phyloP scores from a whole-genome alignment of 2,797 vertebrate species.

The Phylloscopus collybita region DNA sequence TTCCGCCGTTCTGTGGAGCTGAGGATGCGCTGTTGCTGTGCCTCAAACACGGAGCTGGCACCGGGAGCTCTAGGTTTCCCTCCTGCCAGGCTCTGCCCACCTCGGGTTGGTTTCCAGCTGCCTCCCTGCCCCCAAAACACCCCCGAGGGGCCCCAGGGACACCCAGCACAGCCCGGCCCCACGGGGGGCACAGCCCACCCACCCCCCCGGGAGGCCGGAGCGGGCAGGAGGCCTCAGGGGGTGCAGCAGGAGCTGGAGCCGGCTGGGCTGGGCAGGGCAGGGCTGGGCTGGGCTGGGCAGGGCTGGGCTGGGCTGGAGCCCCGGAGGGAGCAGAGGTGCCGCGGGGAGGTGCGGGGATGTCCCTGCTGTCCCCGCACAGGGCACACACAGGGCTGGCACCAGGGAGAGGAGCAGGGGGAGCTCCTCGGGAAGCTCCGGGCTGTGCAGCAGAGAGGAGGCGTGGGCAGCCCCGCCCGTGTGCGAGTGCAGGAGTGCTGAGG shows the following conservation, averaged over 20 bases:
- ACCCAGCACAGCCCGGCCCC: not conserved
- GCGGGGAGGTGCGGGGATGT: not conserved
- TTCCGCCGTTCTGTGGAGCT: too few relatives aligned
- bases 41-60: fast-evolving
- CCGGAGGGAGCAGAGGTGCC: not conserved
- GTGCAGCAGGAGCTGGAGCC: fast-evolving
- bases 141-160: fast-evolving
- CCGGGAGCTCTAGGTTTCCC: not conserved
- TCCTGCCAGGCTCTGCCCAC: not conserved
- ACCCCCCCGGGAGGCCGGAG: too few relatives aligned
- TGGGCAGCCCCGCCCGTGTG: fast-evolving
- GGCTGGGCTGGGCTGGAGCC: not conserved
- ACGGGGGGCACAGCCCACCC: too few relatives aligned
- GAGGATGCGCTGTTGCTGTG: not conserved
- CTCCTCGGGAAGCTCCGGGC: not conserved
- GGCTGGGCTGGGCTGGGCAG: not conserved
- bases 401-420: not conserved
- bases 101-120: not conserved
- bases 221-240: not conserved
- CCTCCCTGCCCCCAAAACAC: not conserved
- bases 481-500: fast-evolving
- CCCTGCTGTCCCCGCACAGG: not conserved
- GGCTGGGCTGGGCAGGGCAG: not conserved
- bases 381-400: fast-evolving
- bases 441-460: not conserved